These are phyloP conservation scores for Pitta sordida DNA, from an alignment of 2,113 vertebrate species.

Conservation along the genomic window DNA sequence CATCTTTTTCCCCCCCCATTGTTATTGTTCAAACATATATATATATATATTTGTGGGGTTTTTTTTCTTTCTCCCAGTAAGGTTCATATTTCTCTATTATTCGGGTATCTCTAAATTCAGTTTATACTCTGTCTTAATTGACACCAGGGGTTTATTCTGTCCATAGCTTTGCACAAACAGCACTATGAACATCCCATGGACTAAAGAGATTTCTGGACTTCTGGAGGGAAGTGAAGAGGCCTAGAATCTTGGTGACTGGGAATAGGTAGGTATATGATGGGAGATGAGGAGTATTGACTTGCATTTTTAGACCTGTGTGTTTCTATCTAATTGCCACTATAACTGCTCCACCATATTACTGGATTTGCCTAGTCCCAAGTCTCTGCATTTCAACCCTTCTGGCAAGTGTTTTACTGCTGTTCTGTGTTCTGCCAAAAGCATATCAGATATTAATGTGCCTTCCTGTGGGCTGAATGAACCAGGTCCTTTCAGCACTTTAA, in stretches of 20 bases:
- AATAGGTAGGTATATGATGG: background rate
- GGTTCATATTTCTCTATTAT: no score
- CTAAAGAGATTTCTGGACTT: background rate
- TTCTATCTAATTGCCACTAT: background rate
- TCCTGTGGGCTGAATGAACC: slow-evolving; percentile 8
- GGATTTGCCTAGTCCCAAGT: background rate
- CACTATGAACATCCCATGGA: background rate
- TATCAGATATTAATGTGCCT: slow-evolving; percentile 34
- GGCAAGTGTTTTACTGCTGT: background rate
- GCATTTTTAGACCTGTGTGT: background rate
- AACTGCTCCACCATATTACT: background rate
- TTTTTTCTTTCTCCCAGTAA: no score
- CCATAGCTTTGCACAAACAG: background rate
- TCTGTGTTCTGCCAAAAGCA: slow-evolving; percentile 36
- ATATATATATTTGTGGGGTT: no score
- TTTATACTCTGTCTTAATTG: no score
- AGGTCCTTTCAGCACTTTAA: slow-evolving; percentile 14
- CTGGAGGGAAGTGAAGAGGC: background rate
- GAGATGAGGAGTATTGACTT: background rate
- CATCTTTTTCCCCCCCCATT: no score
- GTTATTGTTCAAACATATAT: no score
- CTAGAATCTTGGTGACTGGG: background rate
- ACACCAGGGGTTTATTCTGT: background rate
- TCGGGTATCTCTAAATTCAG: no score
- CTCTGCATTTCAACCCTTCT: background rate